These are phyloP conservation scores for Helicorthomorpha holstii DNA, from an alignment of 1,140 invertebrate genomes.

Conservation along the genomic window DNA sequence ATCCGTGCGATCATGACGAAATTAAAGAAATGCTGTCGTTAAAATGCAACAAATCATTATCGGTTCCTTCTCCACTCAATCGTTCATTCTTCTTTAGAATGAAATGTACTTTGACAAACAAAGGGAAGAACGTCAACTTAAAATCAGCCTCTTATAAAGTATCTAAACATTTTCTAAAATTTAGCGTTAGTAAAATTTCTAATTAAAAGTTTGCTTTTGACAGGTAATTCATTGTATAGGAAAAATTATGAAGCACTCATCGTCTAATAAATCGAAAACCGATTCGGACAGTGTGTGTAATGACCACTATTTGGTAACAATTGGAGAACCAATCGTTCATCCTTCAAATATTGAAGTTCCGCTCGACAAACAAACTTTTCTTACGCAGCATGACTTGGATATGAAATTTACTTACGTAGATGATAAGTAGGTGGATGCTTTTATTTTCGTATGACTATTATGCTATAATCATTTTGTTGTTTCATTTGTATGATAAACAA, in stretches of 20 bases:
- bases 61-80: conserved; percentile 17
- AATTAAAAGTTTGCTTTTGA: conserved; percentile 13
- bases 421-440: conserved; percentile 76
- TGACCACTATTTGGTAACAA: conserved; percentile 43
- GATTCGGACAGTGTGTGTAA: conserved; percentile 23
- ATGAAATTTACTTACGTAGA: conserved; percentile 91
- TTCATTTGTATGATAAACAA: too few relatives aligned
- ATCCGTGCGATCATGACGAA: conserved; percentile 89
- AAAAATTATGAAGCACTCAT: conserved; percentile 26
- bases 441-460: too few relatives aligned
- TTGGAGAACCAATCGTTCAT: conserved; percentile 77
- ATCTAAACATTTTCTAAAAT: conserved; percentile 6
- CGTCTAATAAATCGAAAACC: not conserved
- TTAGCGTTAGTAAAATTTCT: not conserved
- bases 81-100: conserved; percentile 59
- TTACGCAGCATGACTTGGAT: conserved; percentile 76
- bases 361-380: conserved; percentile 68
- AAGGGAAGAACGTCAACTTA: conserved; percentile 76
- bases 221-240: conserved; percentile 79
- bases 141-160: conserved; percentile 90
- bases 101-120: conserved; percentile 78
- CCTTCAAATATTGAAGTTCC: conserved; percentile 83
- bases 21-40: conserved; percentile 54
- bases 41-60: conserved; percentile 24
- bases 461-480: not conserved